Percentiles rank a stretch among this genome's conserved stretches.
Evolutionary conservation across 2,113 vertebrate species (phyloP).

Genomic region (Heptranchias perlo): DNA sequence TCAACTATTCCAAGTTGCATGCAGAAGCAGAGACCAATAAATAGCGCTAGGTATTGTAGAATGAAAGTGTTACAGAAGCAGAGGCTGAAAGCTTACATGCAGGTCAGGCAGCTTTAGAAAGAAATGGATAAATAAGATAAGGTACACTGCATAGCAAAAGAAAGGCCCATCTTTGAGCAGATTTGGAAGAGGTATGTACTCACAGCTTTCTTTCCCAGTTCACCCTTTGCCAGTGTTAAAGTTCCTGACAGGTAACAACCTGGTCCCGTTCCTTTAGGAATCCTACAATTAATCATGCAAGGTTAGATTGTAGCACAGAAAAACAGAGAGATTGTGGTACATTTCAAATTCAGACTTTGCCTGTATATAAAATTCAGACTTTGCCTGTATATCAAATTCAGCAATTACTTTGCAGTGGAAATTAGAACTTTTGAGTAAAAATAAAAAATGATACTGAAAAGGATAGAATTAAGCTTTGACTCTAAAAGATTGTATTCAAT

Average conservation of each 20-base stretch:
- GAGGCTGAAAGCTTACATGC: neutral
- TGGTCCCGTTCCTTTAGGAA: conserved; percentile 89
- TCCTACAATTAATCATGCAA: conserved; percentile 53
- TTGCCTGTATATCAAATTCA: neutral
- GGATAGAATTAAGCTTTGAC: neutral
- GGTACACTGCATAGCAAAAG: neutral
- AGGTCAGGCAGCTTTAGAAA: conserved; percentile 5
- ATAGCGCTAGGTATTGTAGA: neutral
- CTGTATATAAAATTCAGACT: neutral
- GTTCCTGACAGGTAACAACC: conserved; percentile 90
- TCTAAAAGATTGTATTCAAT: neutral
- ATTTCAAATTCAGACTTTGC: neutral
- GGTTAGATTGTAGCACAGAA: neutral
- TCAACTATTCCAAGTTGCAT: neutral
- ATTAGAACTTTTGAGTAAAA: neutral
- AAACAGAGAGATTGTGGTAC: neutral
- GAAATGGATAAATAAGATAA: neutral
- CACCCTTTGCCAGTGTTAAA: conserved; percentile 84
- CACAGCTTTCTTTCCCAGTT: conserved; percentile 97
- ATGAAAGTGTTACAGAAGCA: neutral
- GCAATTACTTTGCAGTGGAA: neutral
- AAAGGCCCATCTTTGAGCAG: neutral
- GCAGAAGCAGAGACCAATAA: conserved; percentile 14
- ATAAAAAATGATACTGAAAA: neutral
- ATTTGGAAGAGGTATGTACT: conserved; percentile 56